Evolutionary conservation across 2,888 invertebrate species (phyloP).

Genomic region (Cerastoderma edule): DNA sequence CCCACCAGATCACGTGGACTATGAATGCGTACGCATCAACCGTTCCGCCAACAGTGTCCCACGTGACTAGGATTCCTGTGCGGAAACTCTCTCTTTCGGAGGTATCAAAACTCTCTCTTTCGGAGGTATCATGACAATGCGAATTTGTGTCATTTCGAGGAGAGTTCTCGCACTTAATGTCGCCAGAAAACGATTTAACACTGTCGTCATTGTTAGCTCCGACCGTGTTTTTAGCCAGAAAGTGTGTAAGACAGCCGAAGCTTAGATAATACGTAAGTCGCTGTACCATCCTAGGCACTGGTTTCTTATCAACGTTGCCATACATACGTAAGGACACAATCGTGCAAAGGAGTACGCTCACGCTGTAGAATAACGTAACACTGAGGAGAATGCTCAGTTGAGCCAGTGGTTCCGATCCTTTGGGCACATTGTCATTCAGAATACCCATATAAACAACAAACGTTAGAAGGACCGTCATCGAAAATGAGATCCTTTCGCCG

Average conservation of each 20-base stretch:
- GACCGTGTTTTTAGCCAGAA: no score
- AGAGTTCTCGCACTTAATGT: no score
- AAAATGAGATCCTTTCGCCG: conserved; percentile 34
- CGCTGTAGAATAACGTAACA: conserved; percentile 37
- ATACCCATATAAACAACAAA: conserved; percentile 44
- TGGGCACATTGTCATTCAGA: conserved; percentile 39
- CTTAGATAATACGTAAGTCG: neutral
- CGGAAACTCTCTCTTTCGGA: no score
- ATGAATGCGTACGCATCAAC: conserved; percentile 6
- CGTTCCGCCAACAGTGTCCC: neutral
- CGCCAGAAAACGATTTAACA: no score
- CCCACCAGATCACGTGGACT: conserved; percentile 7
- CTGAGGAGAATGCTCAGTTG: conserved; percentile 18
- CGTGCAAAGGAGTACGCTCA: conserved; percentile 24
- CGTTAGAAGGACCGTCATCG: conserved; percentile 33
- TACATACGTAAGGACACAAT: conserved; percentile 25
- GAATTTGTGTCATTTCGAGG: no score
- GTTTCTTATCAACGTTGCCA: neutral
- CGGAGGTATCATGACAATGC: no score
- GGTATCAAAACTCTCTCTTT: no score
- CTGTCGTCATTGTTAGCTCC: no score
- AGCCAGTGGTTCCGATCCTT: conserved; percentile 35
- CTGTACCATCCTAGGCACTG: conserved; percentile 7
- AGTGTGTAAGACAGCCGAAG: no score
- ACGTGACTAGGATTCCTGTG: neutral